A percentile compares a stretch with the other conserved stretches of the same genome.
phyloP scores from a whole-genome alignment of 2,888 invertebrate genomes.

The Cephonodes hylas region DNA sequence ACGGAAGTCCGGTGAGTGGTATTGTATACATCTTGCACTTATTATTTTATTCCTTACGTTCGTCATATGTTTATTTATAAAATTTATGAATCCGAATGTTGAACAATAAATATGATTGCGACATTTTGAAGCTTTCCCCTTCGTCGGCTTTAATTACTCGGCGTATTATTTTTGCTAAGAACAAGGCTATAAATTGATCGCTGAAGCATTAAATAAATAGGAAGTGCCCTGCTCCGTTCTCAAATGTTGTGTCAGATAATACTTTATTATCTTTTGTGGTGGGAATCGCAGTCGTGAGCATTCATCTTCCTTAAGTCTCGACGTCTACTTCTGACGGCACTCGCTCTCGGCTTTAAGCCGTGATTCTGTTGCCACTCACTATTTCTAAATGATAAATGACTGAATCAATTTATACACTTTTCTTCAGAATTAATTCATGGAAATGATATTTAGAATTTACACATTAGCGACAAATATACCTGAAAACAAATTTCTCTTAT shows the following conservation, averaged over 20 bases:
- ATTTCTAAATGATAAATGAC: no score
- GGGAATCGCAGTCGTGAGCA: background rate
- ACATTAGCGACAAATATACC: no score
- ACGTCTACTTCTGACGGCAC: background rate
- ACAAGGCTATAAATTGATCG: background rate
- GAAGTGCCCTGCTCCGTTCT: background rate
- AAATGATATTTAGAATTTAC: no score
- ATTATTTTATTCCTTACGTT: slow-evolving; percentile 9
- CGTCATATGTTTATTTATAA: background rate
- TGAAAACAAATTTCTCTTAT: no score
- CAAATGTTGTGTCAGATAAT: slow-evolving; percentile 1
- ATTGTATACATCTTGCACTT: slow-evolving; percentile 50
- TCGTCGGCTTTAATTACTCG: background rate
- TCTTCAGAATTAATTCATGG: no score
- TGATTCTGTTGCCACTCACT: background rate
- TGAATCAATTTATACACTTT: no score
- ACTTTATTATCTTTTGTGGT: background rate
- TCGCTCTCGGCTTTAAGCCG: background rate
- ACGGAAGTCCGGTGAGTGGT: slow-evolving; percentile 89
- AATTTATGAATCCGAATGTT: no score
- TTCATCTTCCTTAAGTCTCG: background rate
- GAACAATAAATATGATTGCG: no score
- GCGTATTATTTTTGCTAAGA: background rate
- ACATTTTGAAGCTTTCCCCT: background rate
- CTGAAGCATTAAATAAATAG: background rate